Evolutionary conservation across 2,113 vertebrate genomes (phyloP).

Genomic region (Cyanocitta stelleri): DNA sequence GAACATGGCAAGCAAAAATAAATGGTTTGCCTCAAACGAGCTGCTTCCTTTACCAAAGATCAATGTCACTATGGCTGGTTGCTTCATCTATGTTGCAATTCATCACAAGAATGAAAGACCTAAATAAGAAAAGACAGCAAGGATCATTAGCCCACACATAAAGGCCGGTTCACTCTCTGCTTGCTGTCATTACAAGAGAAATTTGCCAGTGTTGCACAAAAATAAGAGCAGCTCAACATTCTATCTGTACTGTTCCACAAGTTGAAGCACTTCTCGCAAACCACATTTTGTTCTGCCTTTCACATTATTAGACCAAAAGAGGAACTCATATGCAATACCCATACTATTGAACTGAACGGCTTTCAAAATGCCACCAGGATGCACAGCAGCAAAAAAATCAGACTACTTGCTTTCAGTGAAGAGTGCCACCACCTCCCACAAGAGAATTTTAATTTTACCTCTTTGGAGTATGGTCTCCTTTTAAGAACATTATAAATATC

Average conservation of each 20-base stretch:
- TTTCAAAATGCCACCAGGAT: neutral
- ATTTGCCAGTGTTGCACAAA: neutral
- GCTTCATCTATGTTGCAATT: neutral
- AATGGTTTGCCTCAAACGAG: neutral
- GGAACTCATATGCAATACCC: neutral
- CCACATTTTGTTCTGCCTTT: neutral
- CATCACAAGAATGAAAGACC: neutral
- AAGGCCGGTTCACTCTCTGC: neutral
- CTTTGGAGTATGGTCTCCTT: neutral
- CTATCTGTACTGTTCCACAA: neutral
- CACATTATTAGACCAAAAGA: neutral
- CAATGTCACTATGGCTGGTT: neutral
- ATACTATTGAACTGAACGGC: neutral
- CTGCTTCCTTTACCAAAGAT: neutral
- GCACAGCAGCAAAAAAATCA: conserved; percentile 8
- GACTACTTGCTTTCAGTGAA: neutral
- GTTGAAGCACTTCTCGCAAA: neutral
- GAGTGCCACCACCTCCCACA: neutral
- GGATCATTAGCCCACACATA: neutral
- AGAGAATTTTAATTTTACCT: neutral
- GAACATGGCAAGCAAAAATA: neutral
- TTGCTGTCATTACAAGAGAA: neutral
- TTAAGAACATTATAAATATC: neutral
- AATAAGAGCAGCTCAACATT: neutral
- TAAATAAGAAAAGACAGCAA: neutral